Conservation (phyloP, 2,888 invertebrate species). For the Eupithecia centaureata region DNA sequence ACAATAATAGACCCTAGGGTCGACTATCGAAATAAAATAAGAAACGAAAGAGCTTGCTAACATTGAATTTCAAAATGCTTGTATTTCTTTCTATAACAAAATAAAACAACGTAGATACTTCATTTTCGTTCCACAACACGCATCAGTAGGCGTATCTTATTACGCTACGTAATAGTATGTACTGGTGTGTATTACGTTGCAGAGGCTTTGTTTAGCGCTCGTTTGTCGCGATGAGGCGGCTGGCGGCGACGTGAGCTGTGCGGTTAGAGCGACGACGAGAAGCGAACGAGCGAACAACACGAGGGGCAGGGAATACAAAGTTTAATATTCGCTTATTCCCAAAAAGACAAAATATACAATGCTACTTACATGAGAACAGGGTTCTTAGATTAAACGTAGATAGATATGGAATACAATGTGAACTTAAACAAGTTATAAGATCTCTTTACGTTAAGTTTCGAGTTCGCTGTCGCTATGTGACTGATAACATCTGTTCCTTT, state of each 20-base stretch:
- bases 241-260: background rate
- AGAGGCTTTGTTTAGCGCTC: constrained; percentile 8
- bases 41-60: background rate
- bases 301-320: background rate
- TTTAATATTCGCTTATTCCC: no score
- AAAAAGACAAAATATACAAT: no score
- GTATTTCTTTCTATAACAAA: background rate
- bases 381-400: no score
- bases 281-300: background rate
- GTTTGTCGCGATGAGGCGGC: background rate
- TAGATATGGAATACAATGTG: background rate
- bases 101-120: background rate
- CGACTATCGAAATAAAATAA: background rate
- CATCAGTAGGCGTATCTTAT: background rate
- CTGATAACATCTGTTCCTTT: background rate
- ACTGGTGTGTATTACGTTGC: background rate
- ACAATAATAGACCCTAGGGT: no score
- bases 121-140: background rate
- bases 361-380: no score
- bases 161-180: background rate
- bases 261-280: background rate
- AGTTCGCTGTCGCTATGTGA: background rate
- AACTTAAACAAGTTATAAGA: background rate
- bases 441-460: background rate
- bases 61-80: background rate